A percentile compares a stretch with the other conserved stretches of the same genome.
phyloP scores from a whole-genome alignment of 1,140 invertebrate genomes.

The Ruditapes philippinarum region DNA sequence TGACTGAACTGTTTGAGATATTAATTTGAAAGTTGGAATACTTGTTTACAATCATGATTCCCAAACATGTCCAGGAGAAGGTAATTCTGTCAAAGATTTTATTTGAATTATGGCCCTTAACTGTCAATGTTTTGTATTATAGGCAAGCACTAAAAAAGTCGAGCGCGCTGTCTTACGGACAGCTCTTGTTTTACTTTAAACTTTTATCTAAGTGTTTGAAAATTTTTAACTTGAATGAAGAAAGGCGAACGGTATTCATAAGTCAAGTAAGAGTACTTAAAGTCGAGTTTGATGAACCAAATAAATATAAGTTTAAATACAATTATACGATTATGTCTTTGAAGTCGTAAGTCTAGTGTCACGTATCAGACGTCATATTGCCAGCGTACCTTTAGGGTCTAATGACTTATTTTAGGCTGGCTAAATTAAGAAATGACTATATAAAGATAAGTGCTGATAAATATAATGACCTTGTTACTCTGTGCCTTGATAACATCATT shows the following conservation, averaged over 20 bases:
- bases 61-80: no score
- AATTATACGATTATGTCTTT: not conserved
- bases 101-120: no score
- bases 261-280: not conserved
- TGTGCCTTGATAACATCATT: not conserved
- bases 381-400: not conserved
- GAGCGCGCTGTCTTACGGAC: no score
- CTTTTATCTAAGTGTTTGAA: no score
- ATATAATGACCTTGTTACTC: not conserved
- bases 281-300: not conserved
- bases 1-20: no score
- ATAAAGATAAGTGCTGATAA: not conserved
- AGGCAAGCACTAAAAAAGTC: no score
- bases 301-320: not conserved
- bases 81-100: no score
- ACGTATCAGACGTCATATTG: not conserved
- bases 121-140: no score
- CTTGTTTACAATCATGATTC: no score
- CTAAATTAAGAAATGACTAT: not conserved
- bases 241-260: not conserved
- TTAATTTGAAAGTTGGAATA: no score
- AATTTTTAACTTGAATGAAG: slow-evolving; percentile 7
- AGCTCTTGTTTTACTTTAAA: not conserved
- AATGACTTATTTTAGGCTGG: not conserved
- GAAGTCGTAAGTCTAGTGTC: no score